These are phyloP conservation scores for Picus viridis DNA, from an alignment of 2,797 vertebrate genomes.

Conservation along the genomic window DNA sequence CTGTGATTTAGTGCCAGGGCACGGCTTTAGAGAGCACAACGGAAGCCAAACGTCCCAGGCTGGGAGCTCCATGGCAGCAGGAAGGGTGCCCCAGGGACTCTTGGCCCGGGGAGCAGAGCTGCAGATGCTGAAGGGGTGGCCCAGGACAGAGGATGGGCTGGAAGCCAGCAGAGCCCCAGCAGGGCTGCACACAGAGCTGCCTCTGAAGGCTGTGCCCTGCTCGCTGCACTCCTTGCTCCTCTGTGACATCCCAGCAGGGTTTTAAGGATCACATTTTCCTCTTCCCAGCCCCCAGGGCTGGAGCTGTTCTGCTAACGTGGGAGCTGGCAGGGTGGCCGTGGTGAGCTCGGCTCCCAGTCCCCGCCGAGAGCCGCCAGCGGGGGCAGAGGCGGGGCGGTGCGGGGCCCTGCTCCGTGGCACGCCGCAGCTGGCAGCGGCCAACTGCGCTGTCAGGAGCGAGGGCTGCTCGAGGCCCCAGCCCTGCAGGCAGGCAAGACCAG, in stretches of 20 bases:
- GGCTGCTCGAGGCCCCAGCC: not conserved
- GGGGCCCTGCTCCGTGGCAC: not conserved
- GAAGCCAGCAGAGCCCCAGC: not conserved
- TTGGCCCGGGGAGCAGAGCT: not conserved
- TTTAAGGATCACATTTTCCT: not conserved
- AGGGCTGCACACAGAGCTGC: not conserved
- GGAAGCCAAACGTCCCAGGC: not conserved
- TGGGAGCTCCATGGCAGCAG: not conserved
- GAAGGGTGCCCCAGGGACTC: not conserved
- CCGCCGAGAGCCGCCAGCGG: not conserved
- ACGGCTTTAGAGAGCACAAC: not conserved
- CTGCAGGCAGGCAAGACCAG: too few relatives aligned
- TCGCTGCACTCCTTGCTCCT: too few relatives aligned
- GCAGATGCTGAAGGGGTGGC: not conserved
- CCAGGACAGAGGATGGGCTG: not conserved
- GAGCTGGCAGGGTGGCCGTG: slow-evolving; percentile 5
- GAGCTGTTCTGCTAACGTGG: not conserved
- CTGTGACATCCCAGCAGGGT: too few relatives aligned
- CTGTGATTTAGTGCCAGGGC: not conserved
- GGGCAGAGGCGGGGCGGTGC: too few relatives aligned
- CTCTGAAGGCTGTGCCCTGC: not conserved
- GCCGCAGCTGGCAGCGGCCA: not conserved
- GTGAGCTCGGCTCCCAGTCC: not conserved
- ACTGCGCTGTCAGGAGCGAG: not conserved
- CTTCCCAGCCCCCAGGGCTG: not conserved